Evolutionary conservation across 2,113 vertebrate species (phyloP).

Genomic region (Amblyornis subalaris): DNA sequence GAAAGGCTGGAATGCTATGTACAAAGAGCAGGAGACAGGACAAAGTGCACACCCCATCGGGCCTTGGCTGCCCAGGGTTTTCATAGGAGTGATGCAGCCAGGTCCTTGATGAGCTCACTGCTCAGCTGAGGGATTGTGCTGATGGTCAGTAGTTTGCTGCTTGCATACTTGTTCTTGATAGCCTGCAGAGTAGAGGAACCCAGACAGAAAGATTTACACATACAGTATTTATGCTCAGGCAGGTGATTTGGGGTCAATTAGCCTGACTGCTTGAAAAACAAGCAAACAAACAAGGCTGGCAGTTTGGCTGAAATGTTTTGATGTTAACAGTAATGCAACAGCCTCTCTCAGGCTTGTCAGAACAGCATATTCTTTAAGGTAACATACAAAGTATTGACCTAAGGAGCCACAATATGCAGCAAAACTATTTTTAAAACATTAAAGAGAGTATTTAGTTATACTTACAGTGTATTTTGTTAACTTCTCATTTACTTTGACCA

Average conservation of each 20-base stretch:
- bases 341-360: background rate
- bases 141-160: constrained; percentile 82
- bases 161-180: constrained; percentile 86
- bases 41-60: background rate
- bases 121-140: constrained; percentile 84
- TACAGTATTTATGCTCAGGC: background rate
- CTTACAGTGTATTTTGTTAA: constrained; percentile 83
- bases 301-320: background rate
- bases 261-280: background rate
- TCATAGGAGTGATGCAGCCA: constrained; percentile 73
- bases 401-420: background rate
- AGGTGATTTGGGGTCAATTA: background rate
- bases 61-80: background rate
- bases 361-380: background rate
- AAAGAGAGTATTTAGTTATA: background rate
- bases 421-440: background rate
- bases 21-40: background rate
- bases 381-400: background rate
- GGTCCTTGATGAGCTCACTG: constrained; percentile 62
- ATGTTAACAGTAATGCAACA: background rate
- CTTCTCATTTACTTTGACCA: constrained; percentile 80
- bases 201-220: too few species aligned
- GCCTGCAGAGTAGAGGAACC: constrained; percentile 69
- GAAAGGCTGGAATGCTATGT: constrained; percentile 1
- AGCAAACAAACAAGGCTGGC: background rate